A percentile compares a stretch with the other conserved stretches of the same genome.
Conservation (phyloP, 92 coral and sea anemone genomes). For the Muricea muricata region DNA sequence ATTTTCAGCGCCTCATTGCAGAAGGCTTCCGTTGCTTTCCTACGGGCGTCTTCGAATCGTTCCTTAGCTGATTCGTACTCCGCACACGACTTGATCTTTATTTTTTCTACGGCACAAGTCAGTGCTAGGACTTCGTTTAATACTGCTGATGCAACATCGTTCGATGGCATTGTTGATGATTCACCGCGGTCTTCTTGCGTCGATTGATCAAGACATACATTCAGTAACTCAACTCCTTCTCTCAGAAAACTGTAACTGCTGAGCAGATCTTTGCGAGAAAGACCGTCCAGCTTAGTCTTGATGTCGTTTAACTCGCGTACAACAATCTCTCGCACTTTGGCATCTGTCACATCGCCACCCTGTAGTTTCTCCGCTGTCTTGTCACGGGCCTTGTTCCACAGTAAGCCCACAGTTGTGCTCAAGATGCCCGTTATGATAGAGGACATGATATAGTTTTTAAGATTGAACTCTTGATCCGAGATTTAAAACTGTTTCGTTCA, state of each 20-base stretch:
- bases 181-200: neutral
- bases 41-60: constrained; percentile 59
- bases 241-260: neutral
- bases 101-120: neutral
- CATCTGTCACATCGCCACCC: neutral
- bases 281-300: neutral
- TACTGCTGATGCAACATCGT: neutral
- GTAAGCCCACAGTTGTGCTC: constrained; percentile 53
- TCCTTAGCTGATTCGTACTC: constrained; percentile 28
- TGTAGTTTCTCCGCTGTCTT: neutral
- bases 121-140: neutral
- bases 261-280: neutral
- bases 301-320: neutral
- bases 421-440: constrained; percentile 24
- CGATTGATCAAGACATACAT: neutral
- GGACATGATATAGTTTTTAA: constrained; percentile 1
- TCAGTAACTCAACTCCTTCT: neutral
- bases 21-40: constrained; percentile 35
- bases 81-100: neutral
- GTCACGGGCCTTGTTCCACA: constrained; percentile 54
- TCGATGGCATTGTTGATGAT: neutral
- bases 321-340: neutral
- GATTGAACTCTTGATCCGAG: too few species aligned
- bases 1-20: neutral
- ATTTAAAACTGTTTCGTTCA: too few species aligned